These are phyloP conservation scores for Mionectes macconnelli DNA, from an alignment of 2,113 vertebrate genomes.

Conservation along the genomic window DNA sequence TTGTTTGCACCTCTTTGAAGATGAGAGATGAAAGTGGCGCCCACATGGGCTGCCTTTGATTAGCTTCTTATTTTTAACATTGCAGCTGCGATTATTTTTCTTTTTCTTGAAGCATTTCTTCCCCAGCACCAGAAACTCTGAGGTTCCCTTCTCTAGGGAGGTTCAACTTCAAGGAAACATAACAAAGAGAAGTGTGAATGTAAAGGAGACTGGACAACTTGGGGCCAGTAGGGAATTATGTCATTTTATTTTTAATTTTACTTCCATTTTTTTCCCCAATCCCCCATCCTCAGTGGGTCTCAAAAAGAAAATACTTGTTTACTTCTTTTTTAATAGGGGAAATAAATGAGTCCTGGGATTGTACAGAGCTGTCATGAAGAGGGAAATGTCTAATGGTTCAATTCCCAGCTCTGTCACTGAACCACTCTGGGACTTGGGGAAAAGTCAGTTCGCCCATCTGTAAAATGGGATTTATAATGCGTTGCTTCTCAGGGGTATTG, in stretches of 20 bases:
- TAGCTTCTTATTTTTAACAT: conserved; percentile 91
- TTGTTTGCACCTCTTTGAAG: conserved; percentile 94
- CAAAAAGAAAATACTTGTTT: conserved; percentile 65
- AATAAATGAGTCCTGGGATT: conserved; percentile 63
- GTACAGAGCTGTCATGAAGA: conserved; percentile 61
- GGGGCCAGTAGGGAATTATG: conserved; percentile 32
- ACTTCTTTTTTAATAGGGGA: conserved; percentile 64
- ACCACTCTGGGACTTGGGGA: conserved; percentile 60
- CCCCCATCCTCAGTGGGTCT: conserved; percentile 24
- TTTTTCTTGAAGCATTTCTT: conserved; percentile 68
- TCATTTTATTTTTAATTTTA: conserved; percentile 73
- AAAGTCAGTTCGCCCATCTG: conserved; percentile 66
- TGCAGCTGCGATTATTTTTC: conserved; percentile 77
- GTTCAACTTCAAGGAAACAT: conserved; percentile 68
- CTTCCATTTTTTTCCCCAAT: conserved; percentile 58
- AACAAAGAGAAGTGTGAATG: conserved; percentile 68
- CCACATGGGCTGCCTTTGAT: conserved; percentile 87
- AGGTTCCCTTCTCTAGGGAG: conserved; percentile 65
- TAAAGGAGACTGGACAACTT: conserved; percentile 68
- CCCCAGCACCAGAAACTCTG: conserved; percentile 62
- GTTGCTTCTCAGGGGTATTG: conserved; percentile 41
- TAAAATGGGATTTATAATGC: conserved; percentile 70
- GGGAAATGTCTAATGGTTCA: conserved; percentile 51
- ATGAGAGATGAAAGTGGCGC: conserved; percentile 86
- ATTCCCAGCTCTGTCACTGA: conserved; percentile 69